These are phyloP conservation scores for Leptoteleia sp. DNA, from an alignment of 1,140 invertebrate genomes.

Conservation along the genomic window DNA sequence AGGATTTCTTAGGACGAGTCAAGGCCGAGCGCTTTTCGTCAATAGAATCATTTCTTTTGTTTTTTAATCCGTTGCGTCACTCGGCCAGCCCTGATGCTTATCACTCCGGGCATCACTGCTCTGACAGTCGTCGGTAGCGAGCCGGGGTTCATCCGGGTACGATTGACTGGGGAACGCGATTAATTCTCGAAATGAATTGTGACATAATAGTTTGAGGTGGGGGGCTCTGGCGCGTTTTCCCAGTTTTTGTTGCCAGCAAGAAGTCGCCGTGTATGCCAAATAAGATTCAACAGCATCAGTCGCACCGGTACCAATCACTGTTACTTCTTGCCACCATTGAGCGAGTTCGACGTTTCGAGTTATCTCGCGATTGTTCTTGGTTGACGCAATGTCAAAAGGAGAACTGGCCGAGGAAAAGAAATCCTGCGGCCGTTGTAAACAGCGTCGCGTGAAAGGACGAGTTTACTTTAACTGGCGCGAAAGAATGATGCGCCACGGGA, in stretches of 20 bases:
- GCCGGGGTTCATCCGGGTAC: background rate
- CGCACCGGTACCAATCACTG: slow-evolving; percentile 21
- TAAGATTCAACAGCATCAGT: slow-evolving; percentile 32
- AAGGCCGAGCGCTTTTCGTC: slow-evolving; percentile 22
- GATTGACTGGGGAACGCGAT: background rate
- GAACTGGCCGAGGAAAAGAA: slow-evolving; percentile 74
- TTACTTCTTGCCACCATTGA: slow-evolving; percentile 32
- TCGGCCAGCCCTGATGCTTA: slow-evolving; percentile 8
- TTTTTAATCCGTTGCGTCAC: slow-evolving; percentile 17
- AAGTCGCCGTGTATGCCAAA: slow-evolving; percentile 17
- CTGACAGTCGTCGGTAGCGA: too few species aligned
- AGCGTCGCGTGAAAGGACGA: slow-evolving; percentile 72
- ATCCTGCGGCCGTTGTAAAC: slow-evolving; percentile 74
- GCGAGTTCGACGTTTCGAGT: slow-evolving; percentile 64
- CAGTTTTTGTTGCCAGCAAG: slow-evolving; percentile 20
- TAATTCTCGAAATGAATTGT: slow-evolving; percentile 1
- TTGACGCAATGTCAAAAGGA: slow-evolving; percentile 68
- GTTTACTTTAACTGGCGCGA: slow-evolving; percentile 70
- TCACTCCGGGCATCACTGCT: slow-evolving; percentile 18
- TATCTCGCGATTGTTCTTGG: slow-evolving; percentile 75
- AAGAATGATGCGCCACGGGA: slow-evolving; percentile 76
- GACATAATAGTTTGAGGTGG: slow-evolving; percentile 10
- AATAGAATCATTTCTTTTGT: slow-evolving; percentile 21
- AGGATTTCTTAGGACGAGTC: slow-evolving; percentile 11
- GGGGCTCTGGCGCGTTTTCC: background rate